Base-by-base conservation (phyloP, 2,797 vertebrate genomes). In the Orestias chungarensis region DNA sequence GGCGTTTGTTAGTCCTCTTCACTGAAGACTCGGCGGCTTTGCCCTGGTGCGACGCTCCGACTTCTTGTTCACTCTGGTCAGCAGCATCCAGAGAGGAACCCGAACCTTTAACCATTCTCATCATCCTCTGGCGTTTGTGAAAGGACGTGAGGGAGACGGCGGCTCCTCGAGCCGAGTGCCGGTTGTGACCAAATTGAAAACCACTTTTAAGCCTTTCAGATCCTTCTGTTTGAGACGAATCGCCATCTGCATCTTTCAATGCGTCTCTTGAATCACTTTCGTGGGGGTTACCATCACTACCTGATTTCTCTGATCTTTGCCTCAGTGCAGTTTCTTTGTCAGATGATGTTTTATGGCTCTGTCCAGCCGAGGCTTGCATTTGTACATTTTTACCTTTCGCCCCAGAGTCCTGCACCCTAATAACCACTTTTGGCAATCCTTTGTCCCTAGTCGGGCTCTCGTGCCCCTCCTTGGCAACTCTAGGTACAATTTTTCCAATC, bases 401-500 rank as follows among this genome's bases (percentile, higher is more conserved):
- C 44, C 80, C 69, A 74, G 89, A 89, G 50, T 82, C 68, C 17
- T 78, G 71, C 49, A 88, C 74, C 86, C 92, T 91, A 62, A 90
- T 81, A 14, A 79, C 71, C 64, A 91, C 70, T 77, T 86, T 89
- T 55, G 92, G 73, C 68, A 76, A 82, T 57, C 75, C 75, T 62
- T 73, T 74, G 33, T 74, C 76, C 77, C 75, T 70, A 43, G 4
- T 68, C 31, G 46, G 20, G 43, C 57, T 80, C 42, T 86, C 84
- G 2, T 76, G 82, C 10, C 20, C 75, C 6, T 87, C 82, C 89
- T 84, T 88, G n/a, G 83, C 46, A 71, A 55, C 2, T 66, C 79
- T 87, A 15, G 79, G 82, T 55, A 89, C 81, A 80, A 92, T 88
- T 85, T 91, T 92, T 20, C 91, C 86, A 76, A 92, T 79, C 1